phyloP scores from a whole-genome alignment of 2,113 vertebrate species.

The Patagioenas fasciata region DNA sequence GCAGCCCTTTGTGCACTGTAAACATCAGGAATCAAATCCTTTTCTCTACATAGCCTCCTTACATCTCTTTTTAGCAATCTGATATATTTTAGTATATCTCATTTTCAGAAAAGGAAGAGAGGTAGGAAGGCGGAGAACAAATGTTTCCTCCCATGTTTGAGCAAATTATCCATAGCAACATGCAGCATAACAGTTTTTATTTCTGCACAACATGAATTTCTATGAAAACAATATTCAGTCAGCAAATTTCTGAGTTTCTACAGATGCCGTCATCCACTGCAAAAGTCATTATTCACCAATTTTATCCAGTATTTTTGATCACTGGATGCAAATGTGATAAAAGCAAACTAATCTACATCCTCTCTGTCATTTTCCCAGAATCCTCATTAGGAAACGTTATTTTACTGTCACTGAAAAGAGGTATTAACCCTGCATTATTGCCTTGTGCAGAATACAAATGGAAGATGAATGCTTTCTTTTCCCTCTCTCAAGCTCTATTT shows the following conservation, averaged over 20 bases:
- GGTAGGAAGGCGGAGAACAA: not conserved
- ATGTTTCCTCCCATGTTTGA: not conserved
- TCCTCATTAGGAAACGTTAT: not conserved
- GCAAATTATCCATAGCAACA: conserved; percentile 1
- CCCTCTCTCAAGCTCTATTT: not conserved
- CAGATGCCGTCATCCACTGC: not conserved
- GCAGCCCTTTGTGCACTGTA: not conserved
- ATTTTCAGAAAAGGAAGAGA: conserved; percentile 4
- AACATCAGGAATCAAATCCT: not conserved
- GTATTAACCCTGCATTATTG: not conserved
- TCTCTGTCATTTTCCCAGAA: not conserved
- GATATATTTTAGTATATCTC: not conserved
- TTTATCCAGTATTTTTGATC: conserved; percentile 1
- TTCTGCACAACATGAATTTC: not conserved
- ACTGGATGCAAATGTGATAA: not conserved
- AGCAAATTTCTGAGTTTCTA: conserved; percentile 1
- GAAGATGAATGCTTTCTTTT: not conserved
- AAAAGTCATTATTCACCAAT: conserved; percentile 3
- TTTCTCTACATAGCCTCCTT: not conserved
- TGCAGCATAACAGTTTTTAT: not conserved
- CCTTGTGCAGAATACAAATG: not conserved
- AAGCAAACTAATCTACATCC: conserved; percentile 14
- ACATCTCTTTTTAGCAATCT: not conserved
- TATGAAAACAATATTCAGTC: conserved; percentile 6
- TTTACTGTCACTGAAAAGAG: not conserved